Percentiles rank a stretch among this genome's conserved stretches.
Evolutionary conservation across 1,140 invertebrate species (phyloP).

Genomic region (Conopomorpha cramerella): DNA sequence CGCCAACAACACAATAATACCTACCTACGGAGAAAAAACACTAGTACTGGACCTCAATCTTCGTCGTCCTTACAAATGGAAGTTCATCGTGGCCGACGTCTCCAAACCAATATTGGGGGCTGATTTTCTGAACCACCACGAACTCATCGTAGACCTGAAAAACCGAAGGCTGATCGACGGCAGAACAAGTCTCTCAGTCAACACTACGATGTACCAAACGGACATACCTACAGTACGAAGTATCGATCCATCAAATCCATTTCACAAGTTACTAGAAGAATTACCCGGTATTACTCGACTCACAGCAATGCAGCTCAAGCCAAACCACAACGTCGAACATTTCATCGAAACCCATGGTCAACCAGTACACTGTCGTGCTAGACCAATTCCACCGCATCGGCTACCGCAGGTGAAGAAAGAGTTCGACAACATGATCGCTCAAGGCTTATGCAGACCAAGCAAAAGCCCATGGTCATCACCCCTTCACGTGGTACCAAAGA

Average conservation of each 20-base stretch:
- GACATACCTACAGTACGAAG: slow-evolving; percentile 8
- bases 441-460: slow-evolving; percentile 7
- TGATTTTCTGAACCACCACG: slow-evolving; percentile 24
- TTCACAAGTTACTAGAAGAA: slow-evolving; percentile 12
- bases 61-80: slow-evolving; percentile 16
- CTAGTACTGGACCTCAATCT: slow-evolving; percentile 22
- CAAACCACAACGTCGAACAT: slow-evolving; percentile 8
- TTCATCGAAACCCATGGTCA: slow-evolving; percentile 17
- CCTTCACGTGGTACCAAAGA: slow-evolving; percentile 35
- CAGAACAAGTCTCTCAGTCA: not conserved
- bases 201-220: slow-evolving; percentile 2
- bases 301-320: not conserved
- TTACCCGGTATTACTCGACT: slow-evolving; percentile 11
- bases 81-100: slow-evolving; percentile 34
- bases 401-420: slow-evolving; percentile 17
- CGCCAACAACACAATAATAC: slow-evolving; percentile 16
- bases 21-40: slow-evolving; percentile 24
- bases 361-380: slow-evolving; percentile 19
- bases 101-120: slow-evolving; percentile 31
- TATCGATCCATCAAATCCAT: slow-evolving; percentile 11
- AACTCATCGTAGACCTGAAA: slow-evolving; percentile 13
- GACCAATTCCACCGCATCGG: slow-evolving; percentile 26
- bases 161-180: slow-evolving; percentile 7
- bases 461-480: slow-evolving; percentile 31
- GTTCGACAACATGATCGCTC: slow-evolving; percentile 11